Evolutionary conservation across 1,140 invertebrate genomes (phyloP).

Genomic region (Holcopasites calliopsidis): DNA sequence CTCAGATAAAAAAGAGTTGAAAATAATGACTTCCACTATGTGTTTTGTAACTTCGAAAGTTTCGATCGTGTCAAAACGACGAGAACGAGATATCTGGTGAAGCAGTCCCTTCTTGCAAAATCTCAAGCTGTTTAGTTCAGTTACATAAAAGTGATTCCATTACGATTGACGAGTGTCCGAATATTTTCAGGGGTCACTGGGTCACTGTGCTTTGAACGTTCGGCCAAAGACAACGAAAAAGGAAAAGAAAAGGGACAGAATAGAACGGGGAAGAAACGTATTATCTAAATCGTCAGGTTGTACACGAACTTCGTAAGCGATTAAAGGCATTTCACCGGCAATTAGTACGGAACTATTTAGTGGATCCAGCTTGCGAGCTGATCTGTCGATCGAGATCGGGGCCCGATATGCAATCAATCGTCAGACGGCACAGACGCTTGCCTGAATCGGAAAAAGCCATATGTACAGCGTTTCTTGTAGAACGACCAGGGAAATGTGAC

Average conservation of each 20-base stretch:
- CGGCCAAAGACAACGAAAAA: neutral
- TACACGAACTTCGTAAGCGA: slow-evolving; percentile 21
- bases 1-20: no score
- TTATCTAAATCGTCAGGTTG: slow-evolving; percentile 4
- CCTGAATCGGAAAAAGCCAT: neutral
- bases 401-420: neutral
- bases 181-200: no score
- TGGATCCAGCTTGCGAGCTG: slow-evolving; percentile 7
- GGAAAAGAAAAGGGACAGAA: neutral
- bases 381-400: slow-evolving; percentile 4
- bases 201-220: no score
- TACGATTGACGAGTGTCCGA: no score
- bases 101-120: no score
- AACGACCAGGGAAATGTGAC: neutral
- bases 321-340: slow-evolving; percentile 41
- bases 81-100: no score
- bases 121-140: no score
- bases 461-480: neutral
- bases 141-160: no score
- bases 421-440: neutral
- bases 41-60: no score
- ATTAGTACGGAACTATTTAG: slow-evolving; percentile 24
- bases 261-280: neutral
- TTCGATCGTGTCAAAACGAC: no score
- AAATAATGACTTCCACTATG: no score